phyloP scores from a whole-genome alignment of 2,113 vertebrate genomes.

The Neotoma lepida region DNA sequence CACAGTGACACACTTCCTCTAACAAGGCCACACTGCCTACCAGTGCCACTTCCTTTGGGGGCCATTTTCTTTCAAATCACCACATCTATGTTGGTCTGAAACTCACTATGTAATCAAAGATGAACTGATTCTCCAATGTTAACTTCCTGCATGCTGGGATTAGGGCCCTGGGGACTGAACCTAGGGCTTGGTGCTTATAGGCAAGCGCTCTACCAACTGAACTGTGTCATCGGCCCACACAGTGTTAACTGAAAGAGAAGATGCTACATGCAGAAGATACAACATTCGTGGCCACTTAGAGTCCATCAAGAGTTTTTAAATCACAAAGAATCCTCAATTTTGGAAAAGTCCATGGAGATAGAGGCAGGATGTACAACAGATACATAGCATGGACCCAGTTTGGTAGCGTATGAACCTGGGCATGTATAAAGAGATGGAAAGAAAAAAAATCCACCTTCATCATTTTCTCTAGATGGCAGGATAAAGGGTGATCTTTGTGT shows the following conservation, averaged over 20 bases:
- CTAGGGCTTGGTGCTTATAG: not conserved
- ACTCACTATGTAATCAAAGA: not conserved
- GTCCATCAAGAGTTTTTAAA: not conserved
- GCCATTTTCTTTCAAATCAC: not conserved
- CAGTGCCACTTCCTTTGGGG: not conserved
- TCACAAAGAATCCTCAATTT: not conserved
- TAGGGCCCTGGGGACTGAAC: not conserved
- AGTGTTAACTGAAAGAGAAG: not conserved
- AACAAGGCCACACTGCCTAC: not conserved
- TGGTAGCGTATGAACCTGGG: not conserved
- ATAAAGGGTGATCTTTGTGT: not conserved
- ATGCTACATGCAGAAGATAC: not conserved
- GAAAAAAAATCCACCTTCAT: not conserved
- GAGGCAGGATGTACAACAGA: not conserved
- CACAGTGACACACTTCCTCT: not conserved
- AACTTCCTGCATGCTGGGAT: not conserved
- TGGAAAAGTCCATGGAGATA: not conserved
- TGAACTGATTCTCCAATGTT: not conserved
- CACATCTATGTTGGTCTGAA: not conserved
- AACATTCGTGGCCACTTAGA: not conserved
- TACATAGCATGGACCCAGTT: not conserved
- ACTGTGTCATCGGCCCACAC: not conserved
- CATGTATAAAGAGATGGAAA: not conserved
- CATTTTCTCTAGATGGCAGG: not conserved
- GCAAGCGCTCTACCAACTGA: not conserved